Base-by-base conservation (phyloP, 2,113 vertebrate species). In the Collichthys lucidus region DNA sequence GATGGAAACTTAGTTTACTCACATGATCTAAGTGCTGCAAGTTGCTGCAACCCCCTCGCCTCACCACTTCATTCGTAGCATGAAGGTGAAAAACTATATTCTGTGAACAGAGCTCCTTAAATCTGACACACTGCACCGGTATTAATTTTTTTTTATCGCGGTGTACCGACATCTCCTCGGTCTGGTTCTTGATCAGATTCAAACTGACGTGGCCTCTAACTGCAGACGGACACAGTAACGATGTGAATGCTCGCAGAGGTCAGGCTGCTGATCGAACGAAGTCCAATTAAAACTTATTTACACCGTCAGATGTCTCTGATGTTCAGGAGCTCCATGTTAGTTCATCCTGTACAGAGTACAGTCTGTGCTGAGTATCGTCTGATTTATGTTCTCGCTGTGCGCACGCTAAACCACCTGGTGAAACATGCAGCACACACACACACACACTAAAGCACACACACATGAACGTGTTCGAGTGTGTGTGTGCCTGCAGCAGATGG, bases 401-500 rank as follows among this genome's bases (percentile, higher is more conserved):
- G 8, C 2, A 9, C 20, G 42, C 0, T 15, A 5, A 49, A 80
- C 52, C 17, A 47, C 49, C 46, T 31, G 79, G 16, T 78, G 76
- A 44, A 40, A 44, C 44, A 14, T 4, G 44, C 44, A 46, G 44
- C 17, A 26, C 7, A 65, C 17, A n/a, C 4, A 17, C 5, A 14
- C 31, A 83, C 67, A 26, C 24, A 50, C n/a, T 31, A 16, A 20
- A 16, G n/a, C 17, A n/a, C 47, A 57, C 22, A 79, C 24, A 56
- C 59, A 52, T 5, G 5, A 47, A 49, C n/a, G 66, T 26, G 44
- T 50, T 60, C 0, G 0, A 16, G 60, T 47, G 57, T 56, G 57
- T 56, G 57, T 56, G 40, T 44, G 31, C 31, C n/a, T 26, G 47
- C 5, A 44, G 53, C 74, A 83, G 68, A 66, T 73, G 81, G 81